Evolutionary conservation across 2,888 invertebrate genomes (phyloP), one percentile per base, ranked within the genome.

Genomic region (Mesorhabditis spiculigera): DNA sequence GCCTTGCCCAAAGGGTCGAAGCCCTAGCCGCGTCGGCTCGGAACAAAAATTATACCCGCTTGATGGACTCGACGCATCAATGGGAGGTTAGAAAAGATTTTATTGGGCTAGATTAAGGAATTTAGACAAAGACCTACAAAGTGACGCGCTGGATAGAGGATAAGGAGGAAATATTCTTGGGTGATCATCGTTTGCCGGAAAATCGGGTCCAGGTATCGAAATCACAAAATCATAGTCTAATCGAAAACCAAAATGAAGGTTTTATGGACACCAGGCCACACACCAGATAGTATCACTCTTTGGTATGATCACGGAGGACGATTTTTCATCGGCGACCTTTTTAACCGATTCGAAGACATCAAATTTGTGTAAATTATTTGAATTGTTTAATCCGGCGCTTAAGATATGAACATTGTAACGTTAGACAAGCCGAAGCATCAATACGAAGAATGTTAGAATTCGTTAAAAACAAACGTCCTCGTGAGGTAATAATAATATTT

Each of bases 191-290:
- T 43, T 50, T 68, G 16, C 65, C 74, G 43, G 66, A 61, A 61
- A 78, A 78, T 73, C 68, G 72, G 44, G 68, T 75, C 0, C 72
- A 75, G 66, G 75, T 75, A 43, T 63, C 28, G 10, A 10, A n/a
- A 13, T 28, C 28, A 28, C 28, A 28, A 28, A 28, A 28, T 28
- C 28, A 3, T 28, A 28, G 28, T 28, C 28, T 28, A 50, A 13
- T 50, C 58, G 8, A 50, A 3, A 50, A n/a, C n/a, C n/a, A 28
- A 28, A 28, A 28, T 28, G 28, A 28, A 78, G 75, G 75, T 78
- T 4, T 73, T 77, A 67, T 77, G 77, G 78, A 74, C 75, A 4
- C 79, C 79, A 4, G 79, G 79, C 43, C 79, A 79, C 58, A 79
- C 79, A 16, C 79, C 79, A 3, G 79, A 79, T 66, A 74, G 75